A percentile compares a stretch with the other conserved stretches of the same genome.
Evolutionary conservation across 2,797 vertebrate genomes (phyloP).

Genomic region (Sebastes minor): DNA sequence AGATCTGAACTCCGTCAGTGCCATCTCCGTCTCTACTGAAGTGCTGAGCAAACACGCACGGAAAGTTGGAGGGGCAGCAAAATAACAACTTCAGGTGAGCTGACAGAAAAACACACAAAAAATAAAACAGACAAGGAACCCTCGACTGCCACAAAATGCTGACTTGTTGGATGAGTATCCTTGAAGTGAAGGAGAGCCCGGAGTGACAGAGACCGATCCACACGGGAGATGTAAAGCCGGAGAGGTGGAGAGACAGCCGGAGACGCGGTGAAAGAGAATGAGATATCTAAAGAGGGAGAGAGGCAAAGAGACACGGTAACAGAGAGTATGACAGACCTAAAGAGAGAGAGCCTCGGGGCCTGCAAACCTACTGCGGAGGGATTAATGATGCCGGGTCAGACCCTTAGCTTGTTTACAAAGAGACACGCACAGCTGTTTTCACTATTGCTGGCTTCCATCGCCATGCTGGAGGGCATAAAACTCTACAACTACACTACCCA

Average conservation of each 20-base stretch:
- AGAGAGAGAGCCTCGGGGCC: constrained; percentile 41
- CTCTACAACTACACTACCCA: constrained; percentile 5
- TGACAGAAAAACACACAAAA: constrained; percentile 10
- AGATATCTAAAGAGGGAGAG: constrained; percentile 30
- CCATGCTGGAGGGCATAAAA: constrained; percentile 7
- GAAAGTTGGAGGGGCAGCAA: background rate
- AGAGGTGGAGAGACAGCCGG: constrained; percentile 19
- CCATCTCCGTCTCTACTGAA: background rate
- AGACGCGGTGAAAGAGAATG: constrained; percentile 19
- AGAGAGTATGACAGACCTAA: constrained; percentile 11
- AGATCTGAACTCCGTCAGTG: background rate
- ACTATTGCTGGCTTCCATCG: background rate
- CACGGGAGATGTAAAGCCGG: constrained; percentile 14
- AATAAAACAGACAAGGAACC: background rate
- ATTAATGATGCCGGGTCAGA: constrained; percentile 60
- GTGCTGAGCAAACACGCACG: background rate
- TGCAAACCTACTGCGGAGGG: constrained; percentile 27
- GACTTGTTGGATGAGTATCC: constrained; percentile 43
- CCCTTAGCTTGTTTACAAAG: constrained; percentile 61
- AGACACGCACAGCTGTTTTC: constrained; percentile 38
- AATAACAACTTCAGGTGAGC: constrained; percentile 23
- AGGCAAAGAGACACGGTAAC: constrained; percentile 43
- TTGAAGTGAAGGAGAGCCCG: constrained; percentile 51
- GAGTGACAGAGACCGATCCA: constrained; percentile 34
- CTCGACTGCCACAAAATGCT: constrained; percentile 41